Base-by-base conservation (phyloP, 2,797 vertebrate genomes). In the Etheostoma nigrum region DNA sequence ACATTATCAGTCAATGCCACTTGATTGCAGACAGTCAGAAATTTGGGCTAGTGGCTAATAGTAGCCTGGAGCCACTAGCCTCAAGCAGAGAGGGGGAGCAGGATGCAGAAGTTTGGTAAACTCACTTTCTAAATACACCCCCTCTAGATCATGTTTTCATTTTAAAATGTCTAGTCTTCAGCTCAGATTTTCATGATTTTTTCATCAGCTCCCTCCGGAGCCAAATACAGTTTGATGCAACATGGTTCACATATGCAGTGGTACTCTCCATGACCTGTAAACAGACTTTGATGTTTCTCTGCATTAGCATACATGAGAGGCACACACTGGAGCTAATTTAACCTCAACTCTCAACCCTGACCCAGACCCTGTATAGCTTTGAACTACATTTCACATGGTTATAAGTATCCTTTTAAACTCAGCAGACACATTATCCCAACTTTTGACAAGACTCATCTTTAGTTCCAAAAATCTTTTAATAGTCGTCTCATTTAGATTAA, bases 401-500 rank as follows among this genome's bases (percentile, higher is more conserved):
- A 44, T n/a, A 5, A 59, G n/a, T 40, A 61, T 55, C 21, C 6
- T 25, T 52, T 61, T 45, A 40, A 27, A 19, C 49, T n/a, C 21
- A n/a, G 58, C 15, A 44, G 4, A 60, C 48, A 45, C 25, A 57
- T 47, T 23, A 79, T 77, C 33, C 52, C 70, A 71, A 74, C 40
- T 67, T 84, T 16, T 53, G 67, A 90, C 78, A 89, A 83, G 68
- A 90, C 65, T 67, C 88, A 36, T 65, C 25, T 79, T 88, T 91
- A 89, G 90, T 90, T 93, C 83, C 83, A 93, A 94, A 94, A 93
- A 85, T 88, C 84, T 86, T 94, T 94, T 94, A 93, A 94, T 94
- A 91, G 78, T 81, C 33, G 80, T 86, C 78, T 92, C 78, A 86
- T 91, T 88, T 88, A 70, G 90, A 90, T 92, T 90, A 92, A 94